phyloP scores from a whole-genome alignment of 2,113 vertebrate genomes.

The Corythaixoides concolor region DNA sequence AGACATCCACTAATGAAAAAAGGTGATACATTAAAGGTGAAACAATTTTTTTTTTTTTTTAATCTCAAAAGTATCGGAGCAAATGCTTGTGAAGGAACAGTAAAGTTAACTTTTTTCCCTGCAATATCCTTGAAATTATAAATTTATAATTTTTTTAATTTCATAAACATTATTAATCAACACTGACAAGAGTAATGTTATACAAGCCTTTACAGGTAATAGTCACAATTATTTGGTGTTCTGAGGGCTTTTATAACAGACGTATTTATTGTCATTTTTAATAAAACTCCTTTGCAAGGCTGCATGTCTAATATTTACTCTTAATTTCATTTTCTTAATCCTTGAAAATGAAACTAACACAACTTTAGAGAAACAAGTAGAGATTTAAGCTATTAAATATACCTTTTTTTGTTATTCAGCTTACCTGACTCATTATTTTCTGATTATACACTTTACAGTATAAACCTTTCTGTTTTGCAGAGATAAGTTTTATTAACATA shows the following conservation, averaged over 20 bases:
- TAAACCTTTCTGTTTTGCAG: constrained; percentile 42
- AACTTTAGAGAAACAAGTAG: constrained; percentile 3
- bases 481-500: constrained; percentile 55
- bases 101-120: neutral
- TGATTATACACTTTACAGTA: neutral
- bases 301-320: neutral
- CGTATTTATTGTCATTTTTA: neutral
- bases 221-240: neutral
- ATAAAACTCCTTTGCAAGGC: neutral
- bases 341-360: constrained; percentile 12
- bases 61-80: too few relatives aligned
- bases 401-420: neutral
- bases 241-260: neutral
- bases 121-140: neutral
- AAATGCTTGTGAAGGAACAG: neutral
- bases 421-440: constrained; percentile 36
- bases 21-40: neutral
- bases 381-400: constrained; percentile 30
- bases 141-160: neutral
- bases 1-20: neutral
- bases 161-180: neutral
- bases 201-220: neutral
- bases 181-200: neutral
- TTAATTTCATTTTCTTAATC: constrained; percentile 10
- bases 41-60: too few relatives aligned